Evolutionary conservation across 2,113 vertebrate species (phyloP).

Genomic region (Connochaetes taurinus): DNA sequence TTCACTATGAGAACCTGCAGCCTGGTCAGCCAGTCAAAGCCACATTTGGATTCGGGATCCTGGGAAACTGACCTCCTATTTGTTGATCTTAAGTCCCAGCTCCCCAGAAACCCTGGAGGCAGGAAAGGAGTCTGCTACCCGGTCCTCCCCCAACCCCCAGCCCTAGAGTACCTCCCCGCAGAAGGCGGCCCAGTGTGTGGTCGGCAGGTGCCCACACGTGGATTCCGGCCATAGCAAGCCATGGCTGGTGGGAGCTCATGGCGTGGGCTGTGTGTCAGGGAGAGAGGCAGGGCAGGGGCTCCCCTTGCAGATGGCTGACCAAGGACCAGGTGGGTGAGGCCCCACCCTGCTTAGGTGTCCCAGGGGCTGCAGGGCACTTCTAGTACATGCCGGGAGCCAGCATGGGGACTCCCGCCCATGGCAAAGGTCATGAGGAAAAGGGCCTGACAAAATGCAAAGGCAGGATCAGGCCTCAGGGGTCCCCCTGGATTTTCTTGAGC

Average conservation of each 20-base stretch:
- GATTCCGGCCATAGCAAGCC: neutral
- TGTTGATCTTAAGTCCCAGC: neutral
- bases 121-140: neutral
- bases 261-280: neutral
- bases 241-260: neutral
- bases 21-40: neutral
- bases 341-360: neutral
- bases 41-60: neutral
- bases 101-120: neutral
- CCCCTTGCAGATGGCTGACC: neutral
- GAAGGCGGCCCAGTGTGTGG: fast-evolving
- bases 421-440: too few relatives aligned
- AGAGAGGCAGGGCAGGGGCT: neutral
- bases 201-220: neutral
- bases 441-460: too few relatives aligned
- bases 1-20: neutral
- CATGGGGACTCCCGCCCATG: too few relatives aligned
- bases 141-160: fast-evolving
- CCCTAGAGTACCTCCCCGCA: neutral
- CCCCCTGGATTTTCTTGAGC: too few relatives aligned
- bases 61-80: neutral
- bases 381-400: too few relatives aligned
- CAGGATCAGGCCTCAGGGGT: too few relatives aligned
- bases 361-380: neutral
- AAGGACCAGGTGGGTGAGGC: neutral